A percentile compares a stretch with the other conserved stretches of the same genome.
Evolutionary conservation across 2,888 invertebrate species (phyloP).

Genomic region (Crepidodera aurea): DNA sequence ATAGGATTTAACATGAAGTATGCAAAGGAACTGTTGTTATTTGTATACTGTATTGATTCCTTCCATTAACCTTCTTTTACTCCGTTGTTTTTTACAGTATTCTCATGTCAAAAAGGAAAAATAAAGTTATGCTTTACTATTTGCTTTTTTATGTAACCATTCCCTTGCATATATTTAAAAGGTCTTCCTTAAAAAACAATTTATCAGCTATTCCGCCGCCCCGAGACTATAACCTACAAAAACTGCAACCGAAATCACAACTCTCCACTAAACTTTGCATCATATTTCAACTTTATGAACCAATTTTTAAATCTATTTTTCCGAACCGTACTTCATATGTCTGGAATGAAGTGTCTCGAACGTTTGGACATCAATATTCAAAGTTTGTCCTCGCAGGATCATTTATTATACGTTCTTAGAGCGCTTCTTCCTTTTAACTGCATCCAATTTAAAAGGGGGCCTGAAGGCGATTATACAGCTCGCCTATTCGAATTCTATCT

Average conservation of each 20-base stretch:
- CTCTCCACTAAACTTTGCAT: constrained; percentile 16
- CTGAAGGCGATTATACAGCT: constrained; percentile 47
- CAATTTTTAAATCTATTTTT: constrained; percentile 57
- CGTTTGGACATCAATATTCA: constrained; percentile 61
- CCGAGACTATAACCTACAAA: neutral
- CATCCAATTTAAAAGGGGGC: constrained; percentile 50
- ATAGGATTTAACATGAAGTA: too few species aligned
- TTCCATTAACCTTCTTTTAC: too few species aligned
- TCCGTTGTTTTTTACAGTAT: too few species aligned
- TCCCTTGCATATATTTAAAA: too few species aligned
- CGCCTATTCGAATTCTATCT: constrained; percentile 48
- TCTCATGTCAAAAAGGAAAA: too few species aligned
- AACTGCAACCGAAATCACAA: neutral
- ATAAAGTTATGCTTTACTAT: too few species aligned
- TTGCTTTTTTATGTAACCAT: too few species aligned
- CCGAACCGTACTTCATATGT: constrained; percentile 51
- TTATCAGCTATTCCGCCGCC: too few species aligned
- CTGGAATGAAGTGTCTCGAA: constrained; percentile 52
- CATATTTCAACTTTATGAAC: constrained; percentile 44
- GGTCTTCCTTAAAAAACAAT: too few species aligned
- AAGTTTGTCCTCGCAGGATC: constrained; percentile 58
- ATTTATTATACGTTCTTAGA: constrained; percentile 59
- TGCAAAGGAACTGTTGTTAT: too few species aligned
- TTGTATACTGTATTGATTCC: too few species aligned
- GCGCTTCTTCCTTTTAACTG: constrained; percentile 50